Percentiles rank a stretch among this genome's conserved stretches.
phyloP scores from a whole-genome alignment of 2,888 invertebrate genomes.

The Scrobipalpa costella region DNA sequence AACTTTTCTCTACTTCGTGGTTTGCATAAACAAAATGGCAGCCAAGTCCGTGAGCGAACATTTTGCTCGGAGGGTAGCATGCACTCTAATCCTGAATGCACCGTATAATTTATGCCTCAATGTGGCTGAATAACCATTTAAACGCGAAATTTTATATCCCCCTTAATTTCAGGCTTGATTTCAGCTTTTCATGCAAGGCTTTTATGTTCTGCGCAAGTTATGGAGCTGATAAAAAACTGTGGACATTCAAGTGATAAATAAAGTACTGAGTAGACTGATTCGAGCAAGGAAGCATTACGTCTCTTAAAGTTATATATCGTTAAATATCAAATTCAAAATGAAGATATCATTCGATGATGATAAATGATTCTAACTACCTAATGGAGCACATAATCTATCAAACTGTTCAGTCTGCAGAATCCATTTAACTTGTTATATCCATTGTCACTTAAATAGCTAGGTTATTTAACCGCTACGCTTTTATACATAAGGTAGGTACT shows the following conservation, averaged over 20 bases:
- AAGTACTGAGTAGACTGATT: neutral
- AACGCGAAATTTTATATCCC: slow-evolving; percentile 14
- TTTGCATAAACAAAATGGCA: slow-evolving; percentile 5
- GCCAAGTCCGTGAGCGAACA: neutral
- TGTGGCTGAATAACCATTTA: slow-evolving; percentile 14
- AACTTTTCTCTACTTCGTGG: neutral
- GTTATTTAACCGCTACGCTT: too few species aligned
- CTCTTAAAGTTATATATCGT: too few species aligned
- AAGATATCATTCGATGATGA: too few species aligned
- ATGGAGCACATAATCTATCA: too few species aligned
- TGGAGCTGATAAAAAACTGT: slow-evolving; percentile 1
- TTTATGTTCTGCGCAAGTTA: slow-evolving; percentile 9
- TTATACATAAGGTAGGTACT: too few species aligned
- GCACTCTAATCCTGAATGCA: slow-evolving; percentile 14
- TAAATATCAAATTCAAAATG: too few species aligned
- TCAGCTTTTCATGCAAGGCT: slow-evolving; percentile 12
- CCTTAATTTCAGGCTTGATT: slow-evolving; percentile 8
- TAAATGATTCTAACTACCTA: too few species aligned
- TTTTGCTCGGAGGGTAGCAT: neutral
- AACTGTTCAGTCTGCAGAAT: too few species aligned
- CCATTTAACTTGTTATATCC: too few species aligned
- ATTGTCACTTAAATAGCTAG: too few species aligned
- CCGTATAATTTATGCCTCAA: slow-evolving; percentile 14
- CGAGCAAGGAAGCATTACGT: too few species aligned
- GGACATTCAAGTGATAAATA: neutral